A percentile compares a stretch with the other conserved stretches of the same genome.
These are phyloP conservation scores for Scomber colias DNA, from an alignment of 2,113 vertebrate genomes.

Conservation along the genomic window DNA sequence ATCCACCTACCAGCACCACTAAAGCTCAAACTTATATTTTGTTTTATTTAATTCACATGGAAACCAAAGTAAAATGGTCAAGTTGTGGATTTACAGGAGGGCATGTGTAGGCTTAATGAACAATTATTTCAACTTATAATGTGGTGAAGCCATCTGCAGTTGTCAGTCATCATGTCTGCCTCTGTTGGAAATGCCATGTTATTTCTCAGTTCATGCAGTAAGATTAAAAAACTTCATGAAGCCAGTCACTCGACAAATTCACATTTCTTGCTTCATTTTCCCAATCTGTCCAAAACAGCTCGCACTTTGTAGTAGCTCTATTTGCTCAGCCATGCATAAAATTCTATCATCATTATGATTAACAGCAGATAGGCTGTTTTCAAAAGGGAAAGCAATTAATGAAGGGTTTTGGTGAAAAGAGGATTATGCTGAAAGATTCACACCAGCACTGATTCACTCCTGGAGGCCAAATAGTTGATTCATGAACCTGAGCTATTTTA, in stretches of 20 bases:
- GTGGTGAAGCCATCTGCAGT: too few species aligned
- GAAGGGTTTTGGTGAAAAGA: slow-evolving; percentile 35
- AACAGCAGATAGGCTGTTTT: slow-evolving; percentile 49
- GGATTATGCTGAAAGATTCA: slow-evolving; percentile 34
- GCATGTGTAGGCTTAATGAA: too few species aligned
- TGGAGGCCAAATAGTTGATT: slow-evolving; percentile 26
- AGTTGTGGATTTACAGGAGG: too few species aligned
- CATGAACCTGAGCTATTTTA: slow-evolving; percentile 30
- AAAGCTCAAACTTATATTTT: neutral
- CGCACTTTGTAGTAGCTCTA: neutral
- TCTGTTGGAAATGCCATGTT: neutral
- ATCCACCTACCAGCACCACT: neutral
- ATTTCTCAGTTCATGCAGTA: neutral
- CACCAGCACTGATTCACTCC: slow-evolving; percentile 11
- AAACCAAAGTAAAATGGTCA: too few species aligned
- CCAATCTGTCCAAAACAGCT: slow-evolving; percentile 4
- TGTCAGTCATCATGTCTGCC: too few species aligned
- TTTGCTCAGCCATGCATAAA: slow-evolving; percentile 47
- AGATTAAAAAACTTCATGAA: neutral
- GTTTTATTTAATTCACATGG: neutral
- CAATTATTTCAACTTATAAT: too few species aligned
- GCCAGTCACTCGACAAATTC: neutral
- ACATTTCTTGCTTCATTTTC: neutral
- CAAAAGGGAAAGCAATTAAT: slow-evolving; percentile 51
- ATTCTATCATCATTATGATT: slow-evolving; percentile 50